Base-by-base conservation (phyloP, 2,888 invertebrate species). In the Zhuqinia jingwanae region DNA sequence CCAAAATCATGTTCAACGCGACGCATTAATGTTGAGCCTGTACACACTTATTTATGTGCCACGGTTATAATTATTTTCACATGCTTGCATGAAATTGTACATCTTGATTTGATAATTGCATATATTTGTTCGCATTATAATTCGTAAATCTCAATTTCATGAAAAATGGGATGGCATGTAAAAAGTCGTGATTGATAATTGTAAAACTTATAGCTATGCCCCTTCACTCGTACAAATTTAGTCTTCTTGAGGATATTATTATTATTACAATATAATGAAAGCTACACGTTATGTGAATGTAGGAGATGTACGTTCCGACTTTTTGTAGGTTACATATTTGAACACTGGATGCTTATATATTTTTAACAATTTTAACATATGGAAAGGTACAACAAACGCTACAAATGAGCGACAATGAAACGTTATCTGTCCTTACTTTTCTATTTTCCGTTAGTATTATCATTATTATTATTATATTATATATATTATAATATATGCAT, bases 131-230 rank as follows among this genome's bases (percentile, higher is more conserved):
- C 50, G 25, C 47, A 20, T 78, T 50, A 25, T 56, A 68, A 80
- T 80, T 68, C 80, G 80, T 80, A 80, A 80, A 80, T 80, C 80
- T 68, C 53, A 27, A 53, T 79, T 68, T 80, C 68, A 80, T 80
- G 80, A 80, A 53, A 68, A 68, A 68, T 80, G 68, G 80, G 68
- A 1, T 53, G 68, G 68, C 27, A 65, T n/a, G 17, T 53, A 78
- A 78, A 58, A 50, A 47, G 22, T 77, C 77, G 42, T 78, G 65
- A 78, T 78, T 78, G 78, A 78, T 78, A 78, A 65, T 78, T 78
- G 78, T 78, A 50, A 63, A 76, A 65, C 36, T 65, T n/a, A n/a
- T n/a, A 36, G 65, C 36, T 36, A 36, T 36, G 36, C 36, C 17
- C 36, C 36, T 65, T 36, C 22, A 65, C 65, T 36, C 36, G n/a